Evolutionary conservation across 1,140 invertebrate species (phyloP), one percentile per base, ranked within the genome.

Genomic region (Platyura marginata): DNA sequence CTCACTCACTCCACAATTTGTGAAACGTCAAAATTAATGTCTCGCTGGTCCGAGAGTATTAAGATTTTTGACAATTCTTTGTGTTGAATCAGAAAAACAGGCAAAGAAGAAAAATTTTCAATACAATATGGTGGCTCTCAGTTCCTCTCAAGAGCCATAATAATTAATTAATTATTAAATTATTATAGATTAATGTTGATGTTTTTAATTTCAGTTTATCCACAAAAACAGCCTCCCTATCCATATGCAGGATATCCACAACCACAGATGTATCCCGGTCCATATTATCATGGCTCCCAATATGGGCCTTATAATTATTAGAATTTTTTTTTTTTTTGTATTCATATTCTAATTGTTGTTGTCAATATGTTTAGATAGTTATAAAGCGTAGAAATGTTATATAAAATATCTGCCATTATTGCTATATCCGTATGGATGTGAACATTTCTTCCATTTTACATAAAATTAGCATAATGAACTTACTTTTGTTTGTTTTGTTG

Each of bases 221-320:
- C 87, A 15, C 88, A 91, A 62, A 93, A 93, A 63, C 84, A 90
- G 62, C 86, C 89, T 49, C 54, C 58, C 9, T 84, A 83, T 54
- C 78, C 80, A 1, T 90, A 90, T 58, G 81, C 83, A 35, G 83
- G 84, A 47, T 88, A 90, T 49, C 80, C 82, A 23, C 79, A 84
- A 33, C 77, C 80, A 8, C 79, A 82, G 45, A 80, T 81, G 34
- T 88, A 87, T 59, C 75, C 84, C 34, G 82, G 81, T 23, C 82
- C 82, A 18, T 88, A 88, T 57, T 88, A 90, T 55, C 84, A 90
- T 59, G 84, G 86, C 50, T 87, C 86, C 16, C 86, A 89, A 57
- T 91, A 92, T 57, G 85, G 82, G n/a, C 85, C 84, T 10, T 90
- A 91, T 68, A 86, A 85, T 63, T 86, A 86, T 61, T 86, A 73